phyloP scores from a whole-genome alignment of 2,888 invertebrate species.

The Meiosimyza platycephala region DNA sequence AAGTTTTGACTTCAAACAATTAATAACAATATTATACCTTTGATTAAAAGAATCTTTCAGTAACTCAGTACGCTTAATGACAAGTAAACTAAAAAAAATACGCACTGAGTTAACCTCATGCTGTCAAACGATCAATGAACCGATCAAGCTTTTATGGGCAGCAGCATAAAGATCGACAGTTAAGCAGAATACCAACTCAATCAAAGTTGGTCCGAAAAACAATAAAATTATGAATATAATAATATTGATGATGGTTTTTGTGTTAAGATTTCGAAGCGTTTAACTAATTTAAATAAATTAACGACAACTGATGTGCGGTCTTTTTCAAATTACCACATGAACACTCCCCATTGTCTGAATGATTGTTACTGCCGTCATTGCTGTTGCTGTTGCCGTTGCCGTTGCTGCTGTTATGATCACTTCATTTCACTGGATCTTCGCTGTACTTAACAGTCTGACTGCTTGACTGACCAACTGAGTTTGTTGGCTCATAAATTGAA shows the following conservation, averaged over 20 bases:
- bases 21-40: no score
- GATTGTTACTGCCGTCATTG: no score
- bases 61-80: no score
- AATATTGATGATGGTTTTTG: slow-evolving; percentile 8
- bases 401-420: no score
- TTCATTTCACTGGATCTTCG: no score
- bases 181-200: background rate
- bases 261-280: slow-evolving; percentile 26
- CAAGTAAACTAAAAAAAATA: no score
- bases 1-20: no score
- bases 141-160: background rate
- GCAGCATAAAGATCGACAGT: background rate
- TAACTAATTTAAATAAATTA: slow-evolving; percentile 39
- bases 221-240: background rate
- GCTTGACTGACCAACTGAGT: background rate
- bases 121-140: slow-evolving; percentile 12
- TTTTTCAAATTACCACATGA: background rate
- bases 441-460: no score
- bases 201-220: background rate
- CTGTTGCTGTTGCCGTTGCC: no score
- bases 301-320: slow-evolving; percentile 19
- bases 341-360: no score
- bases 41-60: no score
- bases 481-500: slow-evolving; percentile 56
- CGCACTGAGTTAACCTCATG: background rate